These are phyloP conservation scores for Geodia barretti DNA, from an alignment of 37 sponge, comb jelly and placozoan genomes.

Conservation along the genomic window DNA sequence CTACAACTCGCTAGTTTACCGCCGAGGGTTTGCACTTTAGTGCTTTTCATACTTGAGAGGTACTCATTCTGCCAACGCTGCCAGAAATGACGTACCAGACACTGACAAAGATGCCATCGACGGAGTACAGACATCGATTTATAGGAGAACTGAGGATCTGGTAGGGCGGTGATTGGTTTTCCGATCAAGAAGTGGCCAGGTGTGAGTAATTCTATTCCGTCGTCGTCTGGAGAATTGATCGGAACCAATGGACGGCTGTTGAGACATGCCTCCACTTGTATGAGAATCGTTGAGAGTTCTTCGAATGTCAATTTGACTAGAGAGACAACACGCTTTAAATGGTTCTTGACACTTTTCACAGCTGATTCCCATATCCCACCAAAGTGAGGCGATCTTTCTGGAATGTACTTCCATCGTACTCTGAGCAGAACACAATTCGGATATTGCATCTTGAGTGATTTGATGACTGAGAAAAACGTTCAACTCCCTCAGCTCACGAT, in stretches of 20 bases:
- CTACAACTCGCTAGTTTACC: too few relatives aligned
- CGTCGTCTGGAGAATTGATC: conserved; percentile 21
- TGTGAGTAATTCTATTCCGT: conserved; percentile 28
- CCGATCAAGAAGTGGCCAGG: conserved; percentile 51
- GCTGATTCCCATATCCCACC: conserved; percentile 32
- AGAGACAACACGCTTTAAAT: background rate
- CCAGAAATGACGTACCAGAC: too few relatives aligned
- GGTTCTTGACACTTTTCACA: conserved; percentile 25
- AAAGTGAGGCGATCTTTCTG: conserved; percentile 38
- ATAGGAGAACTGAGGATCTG: too few relatives aligned
- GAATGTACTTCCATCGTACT: conserved; percentile 24
- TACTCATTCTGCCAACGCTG: too few relatives aligned
- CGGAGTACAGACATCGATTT: too few relatives aligned
- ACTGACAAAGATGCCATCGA: too few relatives aligned
- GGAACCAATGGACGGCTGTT: conserved; percentile 41
- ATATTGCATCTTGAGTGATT: conserved; percentile 13
- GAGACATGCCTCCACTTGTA: conserved; percentile 37
- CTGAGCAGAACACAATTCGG: conserved; percentile 15
- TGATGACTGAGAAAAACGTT: conserved; percentile 4
- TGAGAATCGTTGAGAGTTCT: conserved; percentile 25
- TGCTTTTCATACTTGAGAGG: too few relatives aligned
- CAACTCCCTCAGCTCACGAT: conserved; percentile 27
- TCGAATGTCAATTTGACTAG: conserved; percentile 33
- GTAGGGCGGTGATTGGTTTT: conserved; percentile 14
- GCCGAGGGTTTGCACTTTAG: too few relatives aligned